A percentile compares a stretch with the other conserved stretches of the same genome.
Evolutionary conservation across 2,113 vertebrate species (phyloP).

Genomic region (Myrmecophaga tridactyla): DNA sequence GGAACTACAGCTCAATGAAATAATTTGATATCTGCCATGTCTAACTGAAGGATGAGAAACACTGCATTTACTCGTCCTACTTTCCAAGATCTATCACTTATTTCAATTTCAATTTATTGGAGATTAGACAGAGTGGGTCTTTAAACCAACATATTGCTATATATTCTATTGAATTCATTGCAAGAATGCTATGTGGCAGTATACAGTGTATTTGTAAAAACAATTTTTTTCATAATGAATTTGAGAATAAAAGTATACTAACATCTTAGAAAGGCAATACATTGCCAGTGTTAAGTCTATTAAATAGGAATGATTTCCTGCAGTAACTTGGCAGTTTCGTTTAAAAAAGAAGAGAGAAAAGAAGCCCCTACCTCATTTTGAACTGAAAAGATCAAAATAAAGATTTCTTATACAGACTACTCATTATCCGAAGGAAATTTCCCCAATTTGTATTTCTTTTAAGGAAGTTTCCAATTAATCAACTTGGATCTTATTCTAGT

Average conservation of each 20-base stretch:
- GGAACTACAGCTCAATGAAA: background rate
- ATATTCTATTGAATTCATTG: conserved; percentile 7
- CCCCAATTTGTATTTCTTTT: conserved; percentile 19
- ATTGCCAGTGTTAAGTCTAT: conserved; percentile 21
- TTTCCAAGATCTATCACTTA: conserved; percentile 35
- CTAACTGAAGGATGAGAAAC: background rate
- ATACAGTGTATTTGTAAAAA: conserved; percentile 14
- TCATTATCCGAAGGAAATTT: background rate
- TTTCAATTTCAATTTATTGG: conserved; percentile 30
- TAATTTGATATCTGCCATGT: background rate
- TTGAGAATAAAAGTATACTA: conserved; percentile 46
- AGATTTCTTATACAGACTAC: background rate
- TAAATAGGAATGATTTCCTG: conserved; percentile 35
- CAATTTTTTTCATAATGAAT: conserved; percentile 2
- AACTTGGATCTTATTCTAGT: background rate
- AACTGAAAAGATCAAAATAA: conserved; percentile 46
- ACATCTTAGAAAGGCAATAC: conserved; percentile 27
- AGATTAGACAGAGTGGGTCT: conserved; percentile 11
- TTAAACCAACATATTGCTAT: background rate
- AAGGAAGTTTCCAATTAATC: conserved; percentile 22
- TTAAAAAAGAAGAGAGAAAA: background rate
- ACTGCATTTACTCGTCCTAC: background rate
- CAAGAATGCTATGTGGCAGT: background rate
- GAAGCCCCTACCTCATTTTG: background rate
- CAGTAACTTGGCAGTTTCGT: background rate